A percentile compares a stretch with the other conserved stretches of the same genome.
phyloP scores from a whole-genome alignment of 2,797 vertebrate species.

The Eurystomus glaucurus region DNA sequence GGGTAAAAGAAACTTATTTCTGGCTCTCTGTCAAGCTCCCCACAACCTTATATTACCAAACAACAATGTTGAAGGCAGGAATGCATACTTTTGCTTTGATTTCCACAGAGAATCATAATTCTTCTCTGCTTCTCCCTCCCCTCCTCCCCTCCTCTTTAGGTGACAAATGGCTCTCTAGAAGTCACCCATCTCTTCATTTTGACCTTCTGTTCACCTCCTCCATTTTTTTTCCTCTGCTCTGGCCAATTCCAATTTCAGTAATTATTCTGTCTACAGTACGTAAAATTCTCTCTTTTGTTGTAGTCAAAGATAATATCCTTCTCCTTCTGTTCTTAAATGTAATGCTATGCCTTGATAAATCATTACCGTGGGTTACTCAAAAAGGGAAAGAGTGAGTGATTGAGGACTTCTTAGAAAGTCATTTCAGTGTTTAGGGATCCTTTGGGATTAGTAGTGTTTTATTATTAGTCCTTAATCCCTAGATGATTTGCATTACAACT shows the following conservation, averaged over 20 bases:
- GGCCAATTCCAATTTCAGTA: slow-evolving; percentile 68
- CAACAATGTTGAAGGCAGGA: slow-evolving; percentile 76
- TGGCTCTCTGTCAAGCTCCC: slow-evolving; percentile 81
- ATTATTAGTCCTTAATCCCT: slow-evolving; percentile 59
- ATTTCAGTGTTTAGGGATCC: slow-evolving; percentile 45
- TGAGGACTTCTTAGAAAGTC: slow-evolving; percentile 57
- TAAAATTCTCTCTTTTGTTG: slow-evolving; percentile 69
- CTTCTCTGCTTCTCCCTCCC: slow-evolving; percentile 52
- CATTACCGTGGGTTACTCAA: slow-evolving; percentile 47
- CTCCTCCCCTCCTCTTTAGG: slow-evolving; percentile 53
- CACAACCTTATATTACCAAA: slow-evolving; percentile 81
- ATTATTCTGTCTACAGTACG: slow-evolving; percentile 74
- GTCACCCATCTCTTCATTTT: slow-evolving; percentile 74
- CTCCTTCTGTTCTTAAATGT: slow-evolving; percentile 60
- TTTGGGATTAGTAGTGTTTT: slow-evolving; percentile 54
- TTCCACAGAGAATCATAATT: slow-evolving; percentile 80
- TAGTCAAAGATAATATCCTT: slow-evolving; percentile 56
- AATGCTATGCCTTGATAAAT: slow-evolving; percentile 66
- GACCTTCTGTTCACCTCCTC: slow-evolving; percentile 76
- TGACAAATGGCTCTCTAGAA: slow-evolving; percentile 77
- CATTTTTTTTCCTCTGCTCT: slow-evolving; percentile 60
- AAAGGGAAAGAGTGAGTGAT: slow-evolving; percentile 51
- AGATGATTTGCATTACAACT: slow-evolving; percentile 34
- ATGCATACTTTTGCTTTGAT: slow-evolving; percentile 79
- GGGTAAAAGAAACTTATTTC: slow-evolving; percentile 81